phyloP scores from a whole-genome alignment of 2,888 invertebrate species.

The Orgyia antiqua region DNA sequence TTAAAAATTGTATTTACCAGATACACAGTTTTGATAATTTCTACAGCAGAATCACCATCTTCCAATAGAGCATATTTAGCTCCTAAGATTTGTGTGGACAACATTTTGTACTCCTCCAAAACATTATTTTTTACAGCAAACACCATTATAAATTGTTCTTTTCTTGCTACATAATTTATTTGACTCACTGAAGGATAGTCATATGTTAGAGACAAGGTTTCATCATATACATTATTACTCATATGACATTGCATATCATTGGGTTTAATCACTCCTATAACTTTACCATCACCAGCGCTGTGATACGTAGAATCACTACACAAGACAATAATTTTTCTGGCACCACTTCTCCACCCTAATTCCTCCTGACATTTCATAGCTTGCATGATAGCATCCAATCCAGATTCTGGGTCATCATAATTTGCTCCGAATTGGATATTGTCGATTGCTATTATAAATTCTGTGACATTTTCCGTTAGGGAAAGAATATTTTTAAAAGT shows the following conservation, averaged over 20 bases:
- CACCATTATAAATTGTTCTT: conserved; percentile 86
- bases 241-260: conserved; percentile 84
- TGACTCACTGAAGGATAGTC: conserved; percentile 91
- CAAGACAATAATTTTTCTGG: conserved; percentile 85
- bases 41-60: not conserved
- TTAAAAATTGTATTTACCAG: too few relatives aligned
- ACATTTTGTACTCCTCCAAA: conserved; percentile 59
- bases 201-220: conserved; percentile 57
- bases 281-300: conserved; percentile 88
- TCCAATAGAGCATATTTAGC: conserved; percentile 78
- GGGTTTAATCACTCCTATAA: conserved; percentile 81
- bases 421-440: conserved; percentile 54
- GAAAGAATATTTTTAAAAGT: conserved; percentile 84
- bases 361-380: conserved; percentile 83
- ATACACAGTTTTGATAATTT: too few relatives aligned
- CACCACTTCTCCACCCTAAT: conserved; percentile 86
- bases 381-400: conserved; percentile 93
- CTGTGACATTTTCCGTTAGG: conserved; percentile 75
- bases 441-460: conserved; percentile 35
- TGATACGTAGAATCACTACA: conserved; percentile 90
- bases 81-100: conserved; percentile 81
- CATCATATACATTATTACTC: conserved; percentile 66
- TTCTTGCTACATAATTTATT: conserved; percentile 79
- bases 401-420: conserved; percentile 87
- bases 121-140: conserved; percentile 81